phyloP scores from a whole-genome alignment of 2,797 vertebrate species.

The Micromesistius poutassou region DNA sequence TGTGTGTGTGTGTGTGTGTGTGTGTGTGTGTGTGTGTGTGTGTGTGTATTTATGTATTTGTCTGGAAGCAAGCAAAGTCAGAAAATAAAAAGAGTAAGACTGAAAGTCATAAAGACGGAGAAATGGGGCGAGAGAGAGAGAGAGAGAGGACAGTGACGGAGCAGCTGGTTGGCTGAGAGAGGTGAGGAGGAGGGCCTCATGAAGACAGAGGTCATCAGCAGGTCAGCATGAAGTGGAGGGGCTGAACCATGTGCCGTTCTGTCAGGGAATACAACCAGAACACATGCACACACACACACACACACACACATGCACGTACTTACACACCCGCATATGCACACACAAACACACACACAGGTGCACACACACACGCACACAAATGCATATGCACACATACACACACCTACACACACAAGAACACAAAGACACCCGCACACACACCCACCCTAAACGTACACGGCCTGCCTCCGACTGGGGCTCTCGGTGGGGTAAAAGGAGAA shows the following conservation, averaged over 20 bases:
- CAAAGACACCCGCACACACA: background rate
- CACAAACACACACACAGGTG: background rate
- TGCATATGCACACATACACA: background rate
- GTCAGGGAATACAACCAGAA: background rate
- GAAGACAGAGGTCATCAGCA: slow-evolving; percentile 1
- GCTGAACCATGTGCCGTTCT: background rate
- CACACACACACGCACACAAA: background rate
- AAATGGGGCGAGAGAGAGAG: background rate
- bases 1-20: background rate
- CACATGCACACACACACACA: background rate
- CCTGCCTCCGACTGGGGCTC: background rate
- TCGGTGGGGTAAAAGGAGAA: background rate
- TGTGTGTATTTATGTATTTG: background rate
- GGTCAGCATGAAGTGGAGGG: background rate
- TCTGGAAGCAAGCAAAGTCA: background rate
- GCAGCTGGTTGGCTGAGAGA: background rate
- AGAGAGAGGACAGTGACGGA: background rate
- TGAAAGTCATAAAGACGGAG: background rate
- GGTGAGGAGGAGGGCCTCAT: background rate
- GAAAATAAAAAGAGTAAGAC: background rate
- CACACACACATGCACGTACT: background rate
- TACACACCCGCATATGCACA: background rate
- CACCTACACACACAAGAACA: background rate
- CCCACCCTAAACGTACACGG: background rate
- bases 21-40: background rate